Base-by-base conservation (phyloP, 2,113 vertebrate species). In the Porphyrio hochstetteri region DNA sequence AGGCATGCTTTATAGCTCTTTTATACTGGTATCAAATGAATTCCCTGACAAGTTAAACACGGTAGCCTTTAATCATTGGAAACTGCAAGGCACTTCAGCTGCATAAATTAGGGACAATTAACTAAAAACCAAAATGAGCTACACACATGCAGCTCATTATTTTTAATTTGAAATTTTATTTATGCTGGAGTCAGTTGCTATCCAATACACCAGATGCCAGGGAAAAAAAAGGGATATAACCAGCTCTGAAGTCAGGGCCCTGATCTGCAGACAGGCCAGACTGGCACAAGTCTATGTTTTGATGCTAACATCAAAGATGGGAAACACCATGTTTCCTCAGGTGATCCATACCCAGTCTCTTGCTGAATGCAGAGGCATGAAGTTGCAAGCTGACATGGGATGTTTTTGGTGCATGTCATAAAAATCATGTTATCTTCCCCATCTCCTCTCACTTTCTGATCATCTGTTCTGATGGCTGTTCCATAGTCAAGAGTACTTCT, bases 81-180 rank as follows among this genome's bases (percentile, higher is more conserved):
- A 96, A 92, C 91, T 84, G 76, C 86, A 90, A 95, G 76, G 86
- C 91, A 85, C 90, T 96, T 93, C 67, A 91, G 95, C 91, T 97
- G 97, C 97, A 97, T 97, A 97, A 97, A 97, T 98, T 97, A 98
- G 74, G 81, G 91, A 82, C 92, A 97, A 97, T 97, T 98, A 98
- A 86, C 80, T 81, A 77, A 96, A 95, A 92, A 61, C 2, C 52
- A 81, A 86, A 97, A 94, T 90, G 90, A 97, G 86, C 74, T 97
- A 95, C 96, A 96, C 80, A 86, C 86, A 97, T 96, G 94, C 90
- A 96, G 88, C 95, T 97, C 96, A 92, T 98, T 97, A 97, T 96
- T 97, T 98, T 97, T 92, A 94, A 96, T 91, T 93, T 96, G 86
- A 88, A 92, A 96, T 93, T 55, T 89, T 97, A 91, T 93, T 95